Conservation (phyloP, 2,797 vertebrate species). For the Babyrousa celebensis region DNA sequence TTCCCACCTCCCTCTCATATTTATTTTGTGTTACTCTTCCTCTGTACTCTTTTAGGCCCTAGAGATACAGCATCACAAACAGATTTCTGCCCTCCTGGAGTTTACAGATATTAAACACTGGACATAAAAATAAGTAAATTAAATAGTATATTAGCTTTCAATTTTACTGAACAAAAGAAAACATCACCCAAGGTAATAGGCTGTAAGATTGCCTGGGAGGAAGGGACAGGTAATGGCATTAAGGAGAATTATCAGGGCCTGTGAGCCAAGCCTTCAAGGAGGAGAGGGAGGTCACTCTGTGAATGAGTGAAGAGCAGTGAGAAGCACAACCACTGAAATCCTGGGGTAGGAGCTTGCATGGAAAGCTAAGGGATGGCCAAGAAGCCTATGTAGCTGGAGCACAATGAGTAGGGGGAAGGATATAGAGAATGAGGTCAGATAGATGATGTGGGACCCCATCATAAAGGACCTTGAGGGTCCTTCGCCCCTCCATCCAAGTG, state of each 20-base stretch:
- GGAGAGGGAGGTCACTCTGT: fast-evolving
- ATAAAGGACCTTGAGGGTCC: too few relatives aligned
- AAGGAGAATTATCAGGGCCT: neutral
- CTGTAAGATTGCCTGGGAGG: neutral
- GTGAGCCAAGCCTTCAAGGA: neutral
- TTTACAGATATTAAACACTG: constrained; percentile 43
- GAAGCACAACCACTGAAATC: neutral
- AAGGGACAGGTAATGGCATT: neutral
- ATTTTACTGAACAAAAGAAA: constrained; percentile 45
- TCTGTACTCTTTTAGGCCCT: constrained; percentile 23
- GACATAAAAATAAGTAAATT: constrained; percentile 63
- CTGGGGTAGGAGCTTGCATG: neutral
- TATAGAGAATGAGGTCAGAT: neutral
- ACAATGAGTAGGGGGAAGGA: neutral
- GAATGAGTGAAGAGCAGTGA: neutral
- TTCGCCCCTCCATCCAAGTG: neutral
- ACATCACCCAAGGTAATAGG: neutral
- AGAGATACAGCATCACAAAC: neutral
- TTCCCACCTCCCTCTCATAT: neutral
- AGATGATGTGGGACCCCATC: neutral
- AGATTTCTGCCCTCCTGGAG: neutral
- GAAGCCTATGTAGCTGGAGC: neutral
- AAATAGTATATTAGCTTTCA: constrained; percentile 5
- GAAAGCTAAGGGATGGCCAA: neutral
- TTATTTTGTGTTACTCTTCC: constrained; percentile 35